Evolutionary conservation across 2,888 invertebrate species (phyloP), one percentile per base, ranked within the genome.

Genomic region (Octodonta nipae): DNA sequence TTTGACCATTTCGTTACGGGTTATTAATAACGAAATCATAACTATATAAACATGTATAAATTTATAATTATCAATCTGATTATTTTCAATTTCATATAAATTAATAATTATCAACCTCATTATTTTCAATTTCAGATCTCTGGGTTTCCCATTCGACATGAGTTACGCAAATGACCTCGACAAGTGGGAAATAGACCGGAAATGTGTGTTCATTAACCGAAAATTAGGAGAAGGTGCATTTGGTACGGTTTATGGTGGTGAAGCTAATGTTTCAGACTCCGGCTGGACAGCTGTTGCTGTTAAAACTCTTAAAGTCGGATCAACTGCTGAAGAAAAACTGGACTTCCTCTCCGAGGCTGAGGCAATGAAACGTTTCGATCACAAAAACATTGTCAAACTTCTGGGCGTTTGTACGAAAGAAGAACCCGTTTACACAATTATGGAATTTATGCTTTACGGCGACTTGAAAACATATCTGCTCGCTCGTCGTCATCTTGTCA

Each of bases 391-490:
- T 33, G 79, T 92, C 4, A 47, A 41, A 33, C 64, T 92, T 15
- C 62, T 89, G 12, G 91, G 83, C 1, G 88, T 92, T 7, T 85
- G 87, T 48, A 83, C 88, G 1, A 78, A 82, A 51, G 76, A 73
- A 26, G 87, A 88, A 50, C 89, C 91, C 0, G 81, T 89, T 26
- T 83, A 85, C 54, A 85, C 85, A 1, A 76, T 92, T 8, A 91
- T 92, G 89, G 91, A 92, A 60, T 88, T 87, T 53, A 85, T 89
- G 84, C 64, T 91, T 20, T 87, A 89, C 55, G 92, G 89, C 13
- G 91, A 92, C 58, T 64, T 92, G 43, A 91, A 89, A 63, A 87
- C 82, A 5, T 92, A 79, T 61, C 66, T 92, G 35, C 60, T 91
- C 42, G 86, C 85, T 8, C 73, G 91, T 41, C 71, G 91, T 25